phyloP scores from a whole-genome alignment of 2,113 vertebrate genomes.

The Phaethornis superciliosus region DNA sequence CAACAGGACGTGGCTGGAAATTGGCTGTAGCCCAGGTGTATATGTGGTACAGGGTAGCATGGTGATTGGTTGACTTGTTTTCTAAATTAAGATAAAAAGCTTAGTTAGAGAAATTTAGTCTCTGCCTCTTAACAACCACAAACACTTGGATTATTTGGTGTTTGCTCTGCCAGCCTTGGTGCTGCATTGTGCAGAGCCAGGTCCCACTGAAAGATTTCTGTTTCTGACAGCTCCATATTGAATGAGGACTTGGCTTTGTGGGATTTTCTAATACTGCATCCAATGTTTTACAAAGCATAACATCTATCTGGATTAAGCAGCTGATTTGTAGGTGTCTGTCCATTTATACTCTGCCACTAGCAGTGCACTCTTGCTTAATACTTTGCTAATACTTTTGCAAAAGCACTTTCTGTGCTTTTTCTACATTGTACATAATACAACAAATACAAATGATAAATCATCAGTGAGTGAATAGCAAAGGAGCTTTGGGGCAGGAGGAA shows the following conservation, averaged over 20 bases:
- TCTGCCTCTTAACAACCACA: not conserved
- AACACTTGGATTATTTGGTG: not conserved
- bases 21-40: not conserved
- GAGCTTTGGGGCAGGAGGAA: not conserved
- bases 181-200: fast-evolving
- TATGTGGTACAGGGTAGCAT: not conserved
- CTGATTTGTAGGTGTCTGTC: not conserved
- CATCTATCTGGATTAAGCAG: not conserved
- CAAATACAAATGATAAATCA: not conserved
- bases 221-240: not conserved
- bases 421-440: not conserved
- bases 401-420: not conserved
- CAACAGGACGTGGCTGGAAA: not conserved
- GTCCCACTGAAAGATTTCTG: not conserved
- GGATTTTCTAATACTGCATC: not conserved
- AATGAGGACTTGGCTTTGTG: not conserved
- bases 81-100: constrained; percentile 50
- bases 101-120: not conserved
- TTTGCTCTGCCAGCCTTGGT: not conserved
- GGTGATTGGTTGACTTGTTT: not conserved
- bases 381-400: too few species aligned
- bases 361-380: not conserved
- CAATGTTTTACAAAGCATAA: not conserved
- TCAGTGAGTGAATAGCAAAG: not conserved
- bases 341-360: not conserved